These are phyloP conservation scores for Hydractinia echinata DNA, from an alignment of 30 jellyfish, hydroid and myxozoan genomes.

Conservation along the genomic window DNA sequence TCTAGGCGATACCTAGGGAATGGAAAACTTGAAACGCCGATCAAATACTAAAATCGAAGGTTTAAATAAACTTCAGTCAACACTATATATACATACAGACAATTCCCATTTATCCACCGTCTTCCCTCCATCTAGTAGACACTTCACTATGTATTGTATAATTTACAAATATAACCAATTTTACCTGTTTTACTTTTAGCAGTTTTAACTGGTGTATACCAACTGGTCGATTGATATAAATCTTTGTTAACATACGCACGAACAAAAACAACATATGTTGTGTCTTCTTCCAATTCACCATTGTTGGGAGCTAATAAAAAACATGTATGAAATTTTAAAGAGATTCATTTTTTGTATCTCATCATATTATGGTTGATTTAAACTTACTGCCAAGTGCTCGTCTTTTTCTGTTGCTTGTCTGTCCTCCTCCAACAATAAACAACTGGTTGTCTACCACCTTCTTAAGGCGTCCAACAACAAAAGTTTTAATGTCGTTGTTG, in stretches of 20 bases:
- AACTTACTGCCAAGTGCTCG: slow-evolving; percentile 2
- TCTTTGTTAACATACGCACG: neutral
- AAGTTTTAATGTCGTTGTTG: neutral
- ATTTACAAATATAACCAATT: no score
- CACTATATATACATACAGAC: no score
- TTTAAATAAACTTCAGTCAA: no score
- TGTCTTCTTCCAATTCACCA: neutral
- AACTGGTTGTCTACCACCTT: neutral
- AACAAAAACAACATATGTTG: slow-evolving; percentile 1
- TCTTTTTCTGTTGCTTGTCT: slow-evolving; percentile 9
- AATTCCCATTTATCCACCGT: no score
- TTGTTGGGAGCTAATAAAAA: neutral
- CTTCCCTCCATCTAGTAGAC: no score
- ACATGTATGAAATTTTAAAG: neutral
- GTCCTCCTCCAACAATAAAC: slow-evolving; percentile 6
- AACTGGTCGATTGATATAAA: neutral
- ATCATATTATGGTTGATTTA: no score
- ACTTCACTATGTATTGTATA: no score
- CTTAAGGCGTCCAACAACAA: neutral
- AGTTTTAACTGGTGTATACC: slow-evolving; percentile 8
- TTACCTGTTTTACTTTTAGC: no score
- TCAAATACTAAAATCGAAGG: no score
- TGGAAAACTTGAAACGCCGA: no score
- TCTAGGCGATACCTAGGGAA: no score
- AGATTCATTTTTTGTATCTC: no score